Base-by-base conservation (phyloP, 2,888 invertebrate genomes). In the Oligia fasciuncula region DNA sequence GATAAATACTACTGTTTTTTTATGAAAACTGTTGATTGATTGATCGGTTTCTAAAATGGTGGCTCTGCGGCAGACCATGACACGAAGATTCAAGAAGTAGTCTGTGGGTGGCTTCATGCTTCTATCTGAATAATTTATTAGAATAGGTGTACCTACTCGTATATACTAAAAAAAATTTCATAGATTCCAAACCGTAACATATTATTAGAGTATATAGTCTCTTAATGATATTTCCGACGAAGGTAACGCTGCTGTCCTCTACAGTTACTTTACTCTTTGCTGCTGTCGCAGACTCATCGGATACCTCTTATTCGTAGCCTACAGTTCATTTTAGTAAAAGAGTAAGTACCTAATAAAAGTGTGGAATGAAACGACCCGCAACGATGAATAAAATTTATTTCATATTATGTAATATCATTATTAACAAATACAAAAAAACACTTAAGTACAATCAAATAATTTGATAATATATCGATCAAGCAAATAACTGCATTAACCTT, bases 401-500 rank as follows among this genome's bases (percentile, higher is more conserved):
- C 19, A 78, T 69, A 79, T 40, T 62, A 84, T 51, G 6, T 67
- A 73, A 73, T 65, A 84, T 14, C 46, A 65, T 79, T 46, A 43
- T 23, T 46, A 74, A 68, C 29, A 78, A 77, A 73, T 9, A 84
- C 67, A 62, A 76, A 70, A 60, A 71, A 79, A 67, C 63, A 63
- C 85, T 84, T 85, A 43, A 43, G 43, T 43, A 85, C 43, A 75
- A 66, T 73, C 80, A 72, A 79, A 75, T 69, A 77, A 83, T 77
- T 76, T 85, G 13, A 72, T 76, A 68, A 43, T 69, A 73, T 70
- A 68, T 65, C 46, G 51, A 60, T 60, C 19, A 51, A 76, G 76
- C 35, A 29, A 85, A 79, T 85, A 83, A 74, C 35, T 43, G 70
- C 65, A 76, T 66, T 40, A 51, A 72, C 17, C 63, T 71, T 79